Conservation (phyloP, 2,113 vertebrate genomes). For the Strigops habroptila region DNA sequence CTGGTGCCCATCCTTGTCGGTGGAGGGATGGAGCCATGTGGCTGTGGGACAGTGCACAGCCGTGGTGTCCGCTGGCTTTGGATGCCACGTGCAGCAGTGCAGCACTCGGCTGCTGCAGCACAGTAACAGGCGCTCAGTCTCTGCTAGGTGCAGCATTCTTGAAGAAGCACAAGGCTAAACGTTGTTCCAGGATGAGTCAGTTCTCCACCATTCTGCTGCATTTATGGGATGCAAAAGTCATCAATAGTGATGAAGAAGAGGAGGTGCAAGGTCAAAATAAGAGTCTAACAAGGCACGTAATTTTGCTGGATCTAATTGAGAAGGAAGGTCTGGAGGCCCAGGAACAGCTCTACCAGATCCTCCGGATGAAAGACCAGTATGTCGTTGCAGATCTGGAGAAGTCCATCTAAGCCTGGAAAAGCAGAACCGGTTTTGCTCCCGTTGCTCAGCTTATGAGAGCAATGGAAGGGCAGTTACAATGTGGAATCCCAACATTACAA, state of each 20-base stretch:
- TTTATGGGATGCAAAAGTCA: not conserved
- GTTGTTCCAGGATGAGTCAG: not conserved
- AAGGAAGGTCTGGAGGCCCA: not conserved
- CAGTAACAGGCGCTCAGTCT: not conserved
- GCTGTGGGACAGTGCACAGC: not conserved
- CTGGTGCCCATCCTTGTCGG: not conserved
- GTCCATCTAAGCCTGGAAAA: not conserved
- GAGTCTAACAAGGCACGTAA: rapidly evolving
- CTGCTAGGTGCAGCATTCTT: not conserved
- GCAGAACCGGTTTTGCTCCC: not conserved
- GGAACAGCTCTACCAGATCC: not conserved
- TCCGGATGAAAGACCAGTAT: rapidly evolving
- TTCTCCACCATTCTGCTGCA: not conserved
- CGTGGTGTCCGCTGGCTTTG: not conserved
- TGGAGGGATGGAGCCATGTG: not conserved
- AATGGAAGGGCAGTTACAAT: not conserved
- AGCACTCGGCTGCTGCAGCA: not conserved
- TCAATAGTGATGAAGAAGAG: not conserved
- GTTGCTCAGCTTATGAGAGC: rapidly evolving
- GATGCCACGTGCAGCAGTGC: not conserved
- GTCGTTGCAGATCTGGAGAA: not conserved
- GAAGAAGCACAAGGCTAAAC: not conserved
- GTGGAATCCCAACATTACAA: not conserved
- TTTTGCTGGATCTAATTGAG: not conserved
- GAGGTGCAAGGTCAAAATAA: not conserved